Evolutionary conservation across 2,113 vertebrate genomes (phyloP).

Genomic region (Todiramphus chloris): DNA sequence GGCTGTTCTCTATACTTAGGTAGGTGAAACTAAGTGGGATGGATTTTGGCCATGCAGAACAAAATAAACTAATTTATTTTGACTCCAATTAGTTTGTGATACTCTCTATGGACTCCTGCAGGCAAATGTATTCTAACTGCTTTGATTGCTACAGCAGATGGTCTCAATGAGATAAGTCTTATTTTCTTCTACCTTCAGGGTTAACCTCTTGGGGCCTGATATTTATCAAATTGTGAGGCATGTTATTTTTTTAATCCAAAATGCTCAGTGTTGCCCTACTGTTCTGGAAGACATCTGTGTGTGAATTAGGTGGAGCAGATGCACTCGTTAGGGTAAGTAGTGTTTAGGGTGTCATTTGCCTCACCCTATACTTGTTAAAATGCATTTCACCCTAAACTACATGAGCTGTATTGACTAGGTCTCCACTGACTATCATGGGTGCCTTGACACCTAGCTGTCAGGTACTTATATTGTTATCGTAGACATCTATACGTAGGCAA

Average conservation of each 20-base stretch:
- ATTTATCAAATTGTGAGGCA: background rate
- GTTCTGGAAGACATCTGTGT: background rate
- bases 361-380: background rate
- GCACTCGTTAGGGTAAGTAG: background rate
- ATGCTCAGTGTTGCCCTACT: background rate
- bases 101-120: constrained; percentile 10
- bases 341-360: background rate
- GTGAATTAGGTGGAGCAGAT: background rate
- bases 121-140: constrained; percentile 23
- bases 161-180: background rate
- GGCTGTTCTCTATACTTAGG: background rate
- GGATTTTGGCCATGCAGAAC: constrained; percentile 25
- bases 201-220: background rate
- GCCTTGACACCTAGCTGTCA: background rate
- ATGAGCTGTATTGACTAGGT: background rate
- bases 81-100: background rate
- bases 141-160: constrained; percentile 35
- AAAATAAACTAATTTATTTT: constrained; percentile 46
- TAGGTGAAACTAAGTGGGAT: background rate
- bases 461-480: background rate
- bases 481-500: background rate
- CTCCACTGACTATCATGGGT: background rate
- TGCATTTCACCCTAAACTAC: background rate
- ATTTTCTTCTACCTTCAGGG: background rate
- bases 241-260: background rate